Conservation (phyloP, 2,797 vertebrate genomes). For the Pseudotriccus pelzelni region DNA sequence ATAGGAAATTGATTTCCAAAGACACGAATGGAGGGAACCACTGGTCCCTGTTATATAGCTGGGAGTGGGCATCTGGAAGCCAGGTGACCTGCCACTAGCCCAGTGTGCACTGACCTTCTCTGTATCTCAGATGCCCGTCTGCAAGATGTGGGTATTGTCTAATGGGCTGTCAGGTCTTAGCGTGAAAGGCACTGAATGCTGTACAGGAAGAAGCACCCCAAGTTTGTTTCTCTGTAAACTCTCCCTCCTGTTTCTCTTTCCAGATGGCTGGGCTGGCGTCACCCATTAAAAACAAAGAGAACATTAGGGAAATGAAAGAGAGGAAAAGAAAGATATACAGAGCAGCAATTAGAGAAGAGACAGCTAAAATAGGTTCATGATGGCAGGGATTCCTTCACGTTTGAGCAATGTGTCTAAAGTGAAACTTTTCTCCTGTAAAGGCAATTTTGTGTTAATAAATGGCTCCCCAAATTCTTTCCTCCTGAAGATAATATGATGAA, state of each 20-base stretch:
- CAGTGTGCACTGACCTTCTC: not conserved
- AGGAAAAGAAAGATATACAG: slow-evolving; percentile 62
- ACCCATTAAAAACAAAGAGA: slow-evolving; percentile 71
- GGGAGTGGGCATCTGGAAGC: not conserved
- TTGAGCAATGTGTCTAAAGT: slow-evolving; percentile 69
- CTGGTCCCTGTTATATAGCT: not conserved
- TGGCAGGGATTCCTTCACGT: slow-evolving; percentile 70
- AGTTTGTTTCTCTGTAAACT: slow-evolving; percentile 57
- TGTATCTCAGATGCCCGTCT: not conserved
- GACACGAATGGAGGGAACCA: not conserved
- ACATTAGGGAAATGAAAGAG: slow-evolving; percentile 33
- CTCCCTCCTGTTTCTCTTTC: slow-evolving; percentile 35
- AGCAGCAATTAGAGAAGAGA: slow-evolving; percentile 74
- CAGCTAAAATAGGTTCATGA: slow-evolving; percentile 77
- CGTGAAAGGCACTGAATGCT: not conserved
- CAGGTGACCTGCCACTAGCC: not conserved
- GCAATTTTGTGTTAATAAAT: slow-evolving; percentile 62
- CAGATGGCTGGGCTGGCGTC: slow-evolving; percentile 61
- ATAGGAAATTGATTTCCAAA: not conserved
- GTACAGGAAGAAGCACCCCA: not conserved
- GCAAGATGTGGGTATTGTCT: not conserved
- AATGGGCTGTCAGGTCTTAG: not conserved
- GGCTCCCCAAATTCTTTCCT: slow-evolving; percentile 49
- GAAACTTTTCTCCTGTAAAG: slow-evolving; percentile 48
- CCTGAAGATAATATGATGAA: slow-evolving; percentile 43